These are phyloP conservation scores for Colius striatus DNA, from an alignment of 2,113 vertebrate genomes.

Conservation along the genomic window DNA sequence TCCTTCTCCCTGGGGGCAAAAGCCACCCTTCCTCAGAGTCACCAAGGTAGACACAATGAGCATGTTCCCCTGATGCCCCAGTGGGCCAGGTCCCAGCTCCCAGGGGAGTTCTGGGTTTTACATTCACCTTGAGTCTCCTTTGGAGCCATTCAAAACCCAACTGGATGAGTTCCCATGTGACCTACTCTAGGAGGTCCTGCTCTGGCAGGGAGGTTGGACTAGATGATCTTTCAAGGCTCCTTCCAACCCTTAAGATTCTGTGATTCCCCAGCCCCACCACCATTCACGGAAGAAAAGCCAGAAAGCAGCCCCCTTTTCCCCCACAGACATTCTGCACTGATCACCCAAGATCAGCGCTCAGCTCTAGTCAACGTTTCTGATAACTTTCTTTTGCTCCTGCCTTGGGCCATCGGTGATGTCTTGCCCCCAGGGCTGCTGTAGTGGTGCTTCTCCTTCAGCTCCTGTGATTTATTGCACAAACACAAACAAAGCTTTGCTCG, in stretches of 20 bases:
- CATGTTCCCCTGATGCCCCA: background rate
- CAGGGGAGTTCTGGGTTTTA: background rate
- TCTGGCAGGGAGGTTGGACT: too few relatives aligned
- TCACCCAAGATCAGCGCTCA: background rate
- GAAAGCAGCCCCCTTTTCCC: background rate
- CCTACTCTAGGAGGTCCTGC: too few relatives aligned
- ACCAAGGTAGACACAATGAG: background rate
- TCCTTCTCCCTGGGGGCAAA: background rate
- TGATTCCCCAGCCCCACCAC: background rate
- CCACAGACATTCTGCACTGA: background rate
- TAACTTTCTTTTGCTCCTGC: background rate
- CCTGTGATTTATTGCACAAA: background rate
- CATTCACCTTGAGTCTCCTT: background rate
- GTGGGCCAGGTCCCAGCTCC: background rate
- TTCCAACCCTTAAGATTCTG: too few relatives aligned
- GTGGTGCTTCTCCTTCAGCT: background rate
- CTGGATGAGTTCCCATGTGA: too few relatives aligned
- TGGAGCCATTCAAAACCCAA: too few relatives aligned
- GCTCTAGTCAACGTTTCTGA: background rate
- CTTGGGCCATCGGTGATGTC: background rate
- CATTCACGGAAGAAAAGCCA: background rate
- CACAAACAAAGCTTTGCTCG: accelerated
- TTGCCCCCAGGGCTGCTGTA: background rate
- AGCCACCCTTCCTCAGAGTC: background rate
- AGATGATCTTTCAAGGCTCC: too few relatives aligned